Evolutionary conservation across 2,797 vertebrate species (phyloP).

Genomic region (Anguilla anguilla): DNA sequence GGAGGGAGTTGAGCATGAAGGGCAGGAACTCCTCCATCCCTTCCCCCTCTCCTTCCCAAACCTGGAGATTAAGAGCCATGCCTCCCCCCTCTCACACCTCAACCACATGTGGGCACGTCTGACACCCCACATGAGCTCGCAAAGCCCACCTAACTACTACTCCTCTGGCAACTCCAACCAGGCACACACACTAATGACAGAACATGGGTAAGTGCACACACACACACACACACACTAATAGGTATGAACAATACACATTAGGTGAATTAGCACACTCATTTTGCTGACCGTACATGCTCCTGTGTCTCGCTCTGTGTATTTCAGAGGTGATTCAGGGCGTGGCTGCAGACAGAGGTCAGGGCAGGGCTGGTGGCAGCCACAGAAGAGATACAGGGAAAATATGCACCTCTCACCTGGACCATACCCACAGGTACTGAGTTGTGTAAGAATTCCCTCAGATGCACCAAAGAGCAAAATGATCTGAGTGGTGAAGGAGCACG

Average conservation of each 20-base stretch:
- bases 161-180: not conserved
- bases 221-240: not conserved
- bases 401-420: not conserved
- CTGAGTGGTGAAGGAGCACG: no score
- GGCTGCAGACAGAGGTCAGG: not conserved
- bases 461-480: no score
- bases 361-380: not conserved
- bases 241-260: not conserved
- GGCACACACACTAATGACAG: not conserved
- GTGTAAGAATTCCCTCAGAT: not conserved
- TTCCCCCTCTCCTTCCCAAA: not conserved
- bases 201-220: not conserved
- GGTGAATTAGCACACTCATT: not conserved
- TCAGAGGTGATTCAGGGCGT: not conserved
- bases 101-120: not conserved
- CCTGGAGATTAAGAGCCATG: not conserved
- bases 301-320: not conserved
- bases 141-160: not conserved
- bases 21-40: not conserved
- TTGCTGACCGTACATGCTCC: not conserved
- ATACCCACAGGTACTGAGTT: not conserved
- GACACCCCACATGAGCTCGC: not conserved
- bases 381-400: conserved; percentile 17
- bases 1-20: not conserved
- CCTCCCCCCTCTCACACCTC: not conserved